These are phyloP conservation scores for Natrix natrix DNA, from an alignment of 2,797 vertebrate species.

Conservation along the genomic window DNA sequence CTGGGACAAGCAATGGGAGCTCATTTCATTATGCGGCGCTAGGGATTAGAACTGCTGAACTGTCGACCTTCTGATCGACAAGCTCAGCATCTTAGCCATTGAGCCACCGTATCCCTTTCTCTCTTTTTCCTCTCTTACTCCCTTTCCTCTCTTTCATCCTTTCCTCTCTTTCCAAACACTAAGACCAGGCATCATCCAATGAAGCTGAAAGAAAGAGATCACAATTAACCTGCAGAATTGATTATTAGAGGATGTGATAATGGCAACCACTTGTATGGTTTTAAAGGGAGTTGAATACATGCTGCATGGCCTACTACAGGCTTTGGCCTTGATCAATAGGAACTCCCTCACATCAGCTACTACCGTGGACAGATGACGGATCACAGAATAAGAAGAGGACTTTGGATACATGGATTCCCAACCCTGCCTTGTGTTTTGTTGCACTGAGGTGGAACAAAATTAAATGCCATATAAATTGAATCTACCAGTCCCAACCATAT, in stretches of 20 bases:
- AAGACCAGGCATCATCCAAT: neutral
- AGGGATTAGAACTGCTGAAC: no score
- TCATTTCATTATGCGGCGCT: no score
- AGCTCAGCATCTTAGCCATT: no score
- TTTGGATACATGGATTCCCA: neutral
- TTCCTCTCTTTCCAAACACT: neutral
- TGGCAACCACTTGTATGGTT: neutral
- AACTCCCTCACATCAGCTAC: neutral
- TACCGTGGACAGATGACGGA: neutral
- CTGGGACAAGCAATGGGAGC: no score
- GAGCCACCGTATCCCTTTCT: no score
- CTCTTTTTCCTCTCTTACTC: no score
- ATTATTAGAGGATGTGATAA: neutral
- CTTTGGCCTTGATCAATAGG: neutral
- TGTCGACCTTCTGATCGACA: no score
- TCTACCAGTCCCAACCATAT: neutral
- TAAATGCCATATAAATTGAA: neutral
- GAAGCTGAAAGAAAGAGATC: neutral
- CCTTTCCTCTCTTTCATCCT: no score
- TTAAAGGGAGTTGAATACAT: neutral
- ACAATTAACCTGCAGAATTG: neutral
- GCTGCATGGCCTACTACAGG: neutral
- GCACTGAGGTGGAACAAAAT: neutral
- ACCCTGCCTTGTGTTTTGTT: neutral
- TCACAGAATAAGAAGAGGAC: neutral